Evolutionary conservation across 2,113 vertebrate species (phyloP).

Genomic region (Hystrix brachyura): DNA sequence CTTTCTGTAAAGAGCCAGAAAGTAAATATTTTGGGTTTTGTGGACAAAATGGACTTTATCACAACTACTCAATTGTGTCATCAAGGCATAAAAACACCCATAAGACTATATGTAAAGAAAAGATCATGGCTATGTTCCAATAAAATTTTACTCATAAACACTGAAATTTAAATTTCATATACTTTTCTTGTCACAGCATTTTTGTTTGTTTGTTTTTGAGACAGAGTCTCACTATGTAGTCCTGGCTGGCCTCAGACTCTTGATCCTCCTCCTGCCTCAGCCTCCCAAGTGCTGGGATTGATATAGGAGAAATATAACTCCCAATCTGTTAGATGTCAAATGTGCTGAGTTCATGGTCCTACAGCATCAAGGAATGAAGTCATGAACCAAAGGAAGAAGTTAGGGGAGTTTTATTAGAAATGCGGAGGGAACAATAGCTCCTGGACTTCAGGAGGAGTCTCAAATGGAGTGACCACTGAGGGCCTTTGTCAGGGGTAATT

Average conservation of each 20-base stretch:
- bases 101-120: background rate
- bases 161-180: background rate
- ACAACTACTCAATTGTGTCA: background rate
- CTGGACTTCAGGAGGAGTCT: background rate
- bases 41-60: background rate
- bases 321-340: background rate
- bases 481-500: background rate
- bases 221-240: background rate
- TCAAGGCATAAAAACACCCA: background rate
- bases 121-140: background rate
- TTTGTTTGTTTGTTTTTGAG: background rate
- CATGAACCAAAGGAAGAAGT: background rate
- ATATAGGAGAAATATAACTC: background rate
- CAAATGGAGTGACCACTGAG: background rate
- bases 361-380: background rate
- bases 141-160: constrained; percentile 16
- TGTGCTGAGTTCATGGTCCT: background rate
- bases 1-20: background rate
- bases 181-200: constrained; percentile 5
- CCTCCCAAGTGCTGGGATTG: background rate
- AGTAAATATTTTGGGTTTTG: background rate
- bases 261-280: background rate
- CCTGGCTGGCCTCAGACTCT: background rate
- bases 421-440: background rate
- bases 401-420: background rate